A percentile compares a stretch with the other conserved stretches of the same genome.
phyloP scores from a whole-genome alignment of 2,113 vertebrate genomes.

The Amblyornis subalaris region DNA sequence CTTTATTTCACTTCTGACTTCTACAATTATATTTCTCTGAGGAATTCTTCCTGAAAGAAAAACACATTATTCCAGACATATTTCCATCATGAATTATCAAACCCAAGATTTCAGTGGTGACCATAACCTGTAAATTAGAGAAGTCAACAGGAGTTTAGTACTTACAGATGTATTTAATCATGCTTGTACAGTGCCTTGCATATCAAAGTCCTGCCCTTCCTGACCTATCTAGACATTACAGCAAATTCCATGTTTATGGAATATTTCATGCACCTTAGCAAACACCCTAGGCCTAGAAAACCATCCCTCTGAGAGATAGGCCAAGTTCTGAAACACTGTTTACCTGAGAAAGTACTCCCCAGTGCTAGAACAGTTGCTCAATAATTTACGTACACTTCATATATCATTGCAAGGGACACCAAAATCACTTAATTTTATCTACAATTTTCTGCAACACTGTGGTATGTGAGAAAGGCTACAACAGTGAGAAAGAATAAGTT shows the following conservation, averaged over 20 bases:
- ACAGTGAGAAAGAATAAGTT: not conserved
- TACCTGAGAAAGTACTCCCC: not conserved
- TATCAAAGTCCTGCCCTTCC: not conserved
- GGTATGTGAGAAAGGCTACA: not conserved
- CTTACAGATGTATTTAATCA: not conserved
- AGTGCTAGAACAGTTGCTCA: not conserved
- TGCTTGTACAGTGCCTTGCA: not conserved
- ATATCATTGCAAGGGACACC: not conserved
- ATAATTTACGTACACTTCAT: not conserved
- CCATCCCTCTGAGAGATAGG: rapidly evolving
- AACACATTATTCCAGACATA: not conserved
- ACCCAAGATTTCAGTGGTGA: not conserved
- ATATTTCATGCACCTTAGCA: not conserved
- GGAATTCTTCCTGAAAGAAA: not conserved
- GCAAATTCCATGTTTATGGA: not conserved
- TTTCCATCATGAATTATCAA: not conserved
- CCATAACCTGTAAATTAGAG: not conserved
- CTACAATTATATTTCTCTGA: not conserved
- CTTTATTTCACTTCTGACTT: not conserved
- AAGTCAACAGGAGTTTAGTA: not conserved
- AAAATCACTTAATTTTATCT: not conserved
- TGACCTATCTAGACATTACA: not conserved
- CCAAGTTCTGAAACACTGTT: not conserved
- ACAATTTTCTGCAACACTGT: not conserved
- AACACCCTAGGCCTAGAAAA: not conserved